Evolutionary conservation across 2,797 vertebrate genomes (phyloP).

Genomic region (Channallabes apus): DNA sequence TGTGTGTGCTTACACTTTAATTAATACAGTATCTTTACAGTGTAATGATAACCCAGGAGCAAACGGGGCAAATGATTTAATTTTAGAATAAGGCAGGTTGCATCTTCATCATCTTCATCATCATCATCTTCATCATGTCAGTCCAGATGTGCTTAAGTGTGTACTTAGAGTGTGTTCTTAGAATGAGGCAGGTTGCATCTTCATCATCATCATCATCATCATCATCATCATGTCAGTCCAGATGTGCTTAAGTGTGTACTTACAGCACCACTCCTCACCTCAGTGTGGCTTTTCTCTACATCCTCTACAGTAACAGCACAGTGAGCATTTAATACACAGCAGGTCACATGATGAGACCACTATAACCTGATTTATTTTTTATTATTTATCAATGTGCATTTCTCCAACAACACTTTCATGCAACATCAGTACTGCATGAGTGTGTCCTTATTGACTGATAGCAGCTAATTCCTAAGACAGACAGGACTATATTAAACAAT

Average conservation of each 20-base stretch:
- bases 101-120: constrained; percentile 67
- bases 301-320: not conserved
- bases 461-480: not conserved
- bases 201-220: no score
- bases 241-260: no score
- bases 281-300: constrained; percentile 4
- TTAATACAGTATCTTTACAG: constrained; percentile 45
- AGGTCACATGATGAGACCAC: not conserved
- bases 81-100: constrained; percentile 79
- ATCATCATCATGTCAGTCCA: no score
- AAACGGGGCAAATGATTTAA: constrained; percentile 86
- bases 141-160: constrained; percentile 67
- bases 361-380: not conserved
- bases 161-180: constrained; percentile 40
- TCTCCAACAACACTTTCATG: no score
- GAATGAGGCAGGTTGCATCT: no score
- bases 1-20: constrained; percentile 7
- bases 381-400: not conserved
- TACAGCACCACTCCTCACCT: not conserved
- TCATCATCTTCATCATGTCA: constrained; percentile 34
- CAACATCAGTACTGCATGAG: not conserved
- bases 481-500: not conserved
- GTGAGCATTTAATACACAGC: not conserved
- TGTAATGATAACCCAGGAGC: constrained; percentile 78
- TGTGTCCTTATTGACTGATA: not conserved